These are phyloP conservation scores for Adela reaumurella DNA, from an alignment of 2,888 invertebrate genomes.

Conservation along the genomic window DNA sequence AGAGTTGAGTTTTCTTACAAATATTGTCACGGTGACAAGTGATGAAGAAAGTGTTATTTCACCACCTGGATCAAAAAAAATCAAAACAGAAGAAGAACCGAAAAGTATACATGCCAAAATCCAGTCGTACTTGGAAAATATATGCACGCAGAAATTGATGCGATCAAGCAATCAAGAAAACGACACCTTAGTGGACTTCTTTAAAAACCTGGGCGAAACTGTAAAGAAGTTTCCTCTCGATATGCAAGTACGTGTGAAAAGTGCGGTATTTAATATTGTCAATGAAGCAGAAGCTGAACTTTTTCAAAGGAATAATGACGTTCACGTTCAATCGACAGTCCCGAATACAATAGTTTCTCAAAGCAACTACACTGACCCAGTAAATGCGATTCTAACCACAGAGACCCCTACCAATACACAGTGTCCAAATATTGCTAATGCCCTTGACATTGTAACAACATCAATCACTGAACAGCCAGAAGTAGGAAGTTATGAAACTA, in stretches of 20 bases:
- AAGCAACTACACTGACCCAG: not conserved
- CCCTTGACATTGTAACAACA: no score
- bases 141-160: constrained; percentile 7
- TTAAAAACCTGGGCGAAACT: constrained; percentile 9
- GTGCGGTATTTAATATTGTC: constrained; percentile 11
- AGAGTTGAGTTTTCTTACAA: constrained; percentile 7
- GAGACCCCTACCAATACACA: no score
- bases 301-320: not conserved
- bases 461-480: no score
- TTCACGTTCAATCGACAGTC: not conserved
- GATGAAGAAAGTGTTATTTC: constrained; percentile 7
- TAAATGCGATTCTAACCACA: not conserved
- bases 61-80: constrained; percentile 7
- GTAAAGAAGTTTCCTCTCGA: constrained; percentile 9
- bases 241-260: constrained; percentile 10
- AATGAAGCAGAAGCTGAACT: constrained; percentile 7
- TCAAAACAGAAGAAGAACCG: constrained; percentile 8
- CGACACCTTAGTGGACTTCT: constrained; percentile 9
- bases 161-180: no score
- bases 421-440: no score
- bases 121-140: constrained; percentile 9
- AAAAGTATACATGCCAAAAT: constrained; percentile 7
- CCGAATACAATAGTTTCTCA: not conserved
- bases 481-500: no score
- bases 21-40: constrained; percentile 7